phyloP scores from a whole-genome alignment of 2,113 vertebrate genomes.

The Heterochromis multidens region DNA sequence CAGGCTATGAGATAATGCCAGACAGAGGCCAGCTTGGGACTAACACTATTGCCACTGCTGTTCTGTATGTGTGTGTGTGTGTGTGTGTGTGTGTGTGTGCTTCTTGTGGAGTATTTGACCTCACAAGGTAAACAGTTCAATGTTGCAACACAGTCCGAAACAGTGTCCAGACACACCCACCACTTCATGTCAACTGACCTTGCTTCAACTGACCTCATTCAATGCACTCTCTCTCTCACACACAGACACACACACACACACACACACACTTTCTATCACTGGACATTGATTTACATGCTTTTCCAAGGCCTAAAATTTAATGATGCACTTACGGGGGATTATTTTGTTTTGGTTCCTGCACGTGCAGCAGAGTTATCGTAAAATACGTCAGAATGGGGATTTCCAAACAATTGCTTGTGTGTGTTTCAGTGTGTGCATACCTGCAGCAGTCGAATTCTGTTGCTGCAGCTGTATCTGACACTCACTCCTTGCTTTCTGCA shows the following conservation, averaged over 20 bases:
- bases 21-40: conserved; percentile 59
- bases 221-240: accelerated
- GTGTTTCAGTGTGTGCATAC: conserved; percentile 20
- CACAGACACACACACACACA: not conserved
- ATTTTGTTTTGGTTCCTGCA: not conserved
- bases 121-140: conserved; percentile 7
- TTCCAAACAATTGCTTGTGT: not conserved
- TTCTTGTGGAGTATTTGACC: not conserved
- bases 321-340: accelerated
- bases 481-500: conserved; percentile 58
- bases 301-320: not conserved
- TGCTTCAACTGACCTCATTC: not conserved
- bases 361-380: not conserved
- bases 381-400: not conserved
- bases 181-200: not conserved
- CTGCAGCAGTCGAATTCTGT: not conserved
- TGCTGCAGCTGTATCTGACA: conserved; percentile 51
- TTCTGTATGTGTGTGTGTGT: not conserved
- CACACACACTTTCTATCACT: not conserved
- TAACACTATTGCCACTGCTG: conserved; percentile 40
- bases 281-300: not conserved
- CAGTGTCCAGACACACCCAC: not conserved
- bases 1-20: conserved; percentile 76
- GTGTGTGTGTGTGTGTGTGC: not conserved
- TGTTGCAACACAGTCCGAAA: conserved; percentile 6